Evolutionary conservation across 2,888 invertebrate species (phyloP).

Genomic region (Deilephila elpenor): DNA sequence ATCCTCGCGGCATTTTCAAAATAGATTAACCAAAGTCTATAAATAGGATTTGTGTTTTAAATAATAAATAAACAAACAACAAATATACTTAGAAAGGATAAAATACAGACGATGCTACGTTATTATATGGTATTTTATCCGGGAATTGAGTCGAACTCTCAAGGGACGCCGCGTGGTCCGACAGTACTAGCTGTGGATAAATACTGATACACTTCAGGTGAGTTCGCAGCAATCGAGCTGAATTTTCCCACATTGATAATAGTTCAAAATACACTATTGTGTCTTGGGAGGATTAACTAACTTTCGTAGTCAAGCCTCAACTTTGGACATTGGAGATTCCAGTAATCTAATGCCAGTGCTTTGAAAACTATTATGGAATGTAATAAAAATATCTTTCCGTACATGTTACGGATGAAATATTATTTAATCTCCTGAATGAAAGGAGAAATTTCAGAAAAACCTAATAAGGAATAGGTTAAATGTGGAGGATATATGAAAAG

Average conservation of each 20-base stretch:
- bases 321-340: too few relatives aligned
- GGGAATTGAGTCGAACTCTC: constrained; percentile 17
- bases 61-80: background rate
- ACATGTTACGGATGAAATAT: too few relatives aligned
- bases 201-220: constrained; percentile 11
- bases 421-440: background rate
- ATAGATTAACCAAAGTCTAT: background rate
- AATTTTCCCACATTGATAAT: background rate
- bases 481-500: too few relatives aligned
- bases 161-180: background rate
- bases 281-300: too few relatives aligned
- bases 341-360: too few relatives aligned
- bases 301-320: too few relatives aligned
- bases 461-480: too few relatives aligned
- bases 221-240: background rate
- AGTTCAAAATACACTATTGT: too few relatives aligned
- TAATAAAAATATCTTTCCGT: background rate
- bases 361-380: background rate
- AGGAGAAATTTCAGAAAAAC: too few relatives aligned
- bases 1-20: too few relatives aligned
- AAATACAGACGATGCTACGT: background rate
- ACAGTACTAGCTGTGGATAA: constrained; percentile 10
- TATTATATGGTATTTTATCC: constrained; percentile 5
- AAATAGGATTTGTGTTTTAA: background rate
- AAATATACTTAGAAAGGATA: background rate